These are phyloP conservation scores for Anisognathus igniventris DNA, from an alignment of 2,797 vertebrate species.

Conservation along the genomic window DNA sequence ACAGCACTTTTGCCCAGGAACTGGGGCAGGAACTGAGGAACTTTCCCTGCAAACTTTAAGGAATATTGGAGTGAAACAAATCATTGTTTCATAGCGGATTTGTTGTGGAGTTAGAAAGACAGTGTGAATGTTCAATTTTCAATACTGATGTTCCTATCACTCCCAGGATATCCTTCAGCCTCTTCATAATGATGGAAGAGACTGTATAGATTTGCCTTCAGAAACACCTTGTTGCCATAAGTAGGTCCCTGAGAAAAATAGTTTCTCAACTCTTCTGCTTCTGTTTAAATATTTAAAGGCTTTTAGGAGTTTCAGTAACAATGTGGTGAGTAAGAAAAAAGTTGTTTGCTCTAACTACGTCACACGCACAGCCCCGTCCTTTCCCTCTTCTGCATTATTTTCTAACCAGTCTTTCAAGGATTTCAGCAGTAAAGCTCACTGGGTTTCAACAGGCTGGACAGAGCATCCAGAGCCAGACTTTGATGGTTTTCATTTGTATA, in stretches of 20 bases:
- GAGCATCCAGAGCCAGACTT: neutral
- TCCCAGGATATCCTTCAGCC: neutral
- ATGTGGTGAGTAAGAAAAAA: neutral
- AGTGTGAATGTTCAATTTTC: neutral
- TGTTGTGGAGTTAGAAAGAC: neutral
- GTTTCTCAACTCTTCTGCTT: neutral
- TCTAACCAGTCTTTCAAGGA: neutral
- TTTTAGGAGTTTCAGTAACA: neutral
- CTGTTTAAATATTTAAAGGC: neutral
- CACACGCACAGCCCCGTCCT: accelerated
- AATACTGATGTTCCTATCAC: neutral
- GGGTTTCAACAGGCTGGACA: neutral
- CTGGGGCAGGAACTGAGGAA: neutral
- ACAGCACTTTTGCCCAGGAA: neutral
- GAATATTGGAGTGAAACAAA: neutral
- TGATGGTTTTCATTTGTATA: neutral
- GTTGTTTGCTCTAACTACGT: neutral
- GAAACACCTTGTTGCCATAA: neutral
- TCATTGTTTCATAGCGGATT: neutral
- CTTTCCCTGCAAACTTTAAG: neutral
- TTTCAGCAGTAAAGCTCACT: neutral
- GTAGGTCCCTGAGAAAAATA: neutral
- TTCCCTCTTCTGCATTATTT: neutral
- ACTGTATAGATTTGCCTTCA: neutral
- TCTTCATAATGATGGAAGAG: neutral